Evolutionary conservation across 2,888 invertebrate species (phyloP).

Genomic region (Dicranocentrus wangi): DNA sequence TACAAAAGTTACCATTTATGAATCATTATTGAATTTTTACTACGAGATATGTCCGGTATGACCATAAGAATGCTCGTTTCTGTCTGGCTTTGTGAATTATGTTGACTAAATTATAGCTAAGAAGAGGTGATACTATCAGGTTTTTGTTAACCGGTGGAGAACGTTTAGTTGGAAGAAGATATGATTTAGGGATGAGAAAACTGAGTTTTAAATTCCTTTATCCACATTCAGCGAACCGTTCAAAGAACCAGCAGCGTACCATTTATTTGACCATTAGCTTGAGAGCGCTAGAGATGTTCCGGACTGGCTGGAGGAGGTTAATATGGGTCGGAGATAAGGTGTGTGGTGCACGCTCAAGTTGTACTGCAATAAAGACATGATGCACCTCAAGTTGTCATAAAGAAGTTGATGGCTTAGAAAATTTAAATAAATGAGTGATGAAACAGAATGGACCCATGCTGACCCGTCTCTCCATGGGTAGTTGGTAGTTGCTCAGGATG

Average conservation of each 20-base stretch:
- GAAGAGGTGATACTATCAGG: background rate
- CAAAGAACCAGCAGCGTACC: no score
- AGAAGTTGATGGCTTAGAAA: conserved; percentile 32
- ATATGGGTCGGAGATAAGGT: background rate
- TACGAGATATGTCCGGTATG: conserved; percentile 28
- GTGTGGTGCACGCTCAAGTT: background rate
- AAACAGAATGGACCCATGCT: conserved; percentile 44
- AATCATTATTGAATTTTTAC: conserved; percentile 50
- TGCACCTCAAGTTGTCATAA: conserved; percentile 17
- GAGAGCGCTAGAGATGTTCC: no score
- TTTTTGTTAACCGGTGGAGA: background rate
- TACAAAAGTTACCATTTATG: conserved; percentile 48
- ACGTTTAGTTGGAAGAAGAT: no score
- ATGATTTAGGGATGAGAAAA: no score
- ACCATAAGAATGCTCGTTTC: background rate
- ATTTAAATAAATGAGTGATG: conserved; percentile 53
- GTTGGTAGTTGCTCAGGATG: no score
- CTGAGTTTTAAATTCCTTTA: no score
- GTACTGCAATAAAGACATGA: conserved; percentile 10
- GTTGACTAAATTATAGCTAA: background rate
- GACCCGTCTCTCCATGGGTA: conserved; percentile 8
- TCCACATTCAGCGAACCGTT: no score
- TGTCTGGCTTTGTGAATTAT: background rate
- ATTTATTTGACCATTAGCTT: no score
- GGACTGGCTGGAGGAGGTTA: no score